phyloP scores from a whole-genome alignment of 2,113 vertebrate species.

The Beaufortia kweichowensis region DNA sequence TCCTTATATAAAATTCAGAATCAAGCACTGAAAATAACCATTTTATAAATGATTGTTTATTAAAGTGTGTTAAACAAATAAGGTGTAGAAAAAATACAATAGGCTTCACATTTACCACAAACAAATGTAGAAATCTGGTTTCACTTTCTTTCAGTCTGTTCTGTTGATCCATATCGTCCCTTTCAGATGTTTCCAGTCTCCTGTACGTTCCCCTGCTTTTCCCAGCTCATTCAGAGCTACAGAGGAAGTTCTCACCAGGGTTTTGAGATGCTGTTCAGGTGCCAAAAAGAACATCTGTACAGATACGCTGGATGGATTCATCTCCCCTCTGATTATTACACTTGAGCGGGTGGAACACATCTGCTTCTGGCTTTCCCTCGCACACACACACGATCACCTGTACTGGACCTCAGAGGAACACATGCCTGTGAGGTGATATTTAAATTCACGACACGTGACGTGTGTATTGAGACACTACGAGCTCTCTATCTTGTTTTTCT shows the following conservation, averaged over 20 bases:
- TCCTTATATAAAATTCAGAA: no score
- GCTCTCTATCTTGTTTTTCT: slow-evolving; percentile 10
- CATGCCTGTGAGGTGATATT: slow-evolving; percentile 9
- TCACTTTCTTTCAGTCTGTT: not conserved
- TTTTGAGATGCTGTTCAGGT: slow-evolving; percentile 71
- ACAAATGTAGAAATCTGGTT: not conserved
- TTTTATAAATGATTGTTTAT: no score
- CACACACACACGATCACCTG: not conserved
- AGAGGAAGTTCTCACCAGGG: slow-evolving; percentile 76
- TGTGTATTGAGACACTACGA: not conserved
- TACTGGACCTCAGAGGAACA: not conserved
- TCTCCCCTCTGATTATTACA: slow-evolving; percentile 36
- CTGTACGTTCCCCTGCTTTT: slow-evolving; percentile 60
- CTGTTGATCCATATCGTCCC: not conserved
- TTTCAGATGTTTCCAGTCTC: slow-evolving; percentile 6
- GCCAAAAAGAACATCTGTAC: slow-evolving; percentile 81
- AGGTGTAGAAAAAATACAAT: no score
- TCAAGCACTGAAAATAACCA: no score
- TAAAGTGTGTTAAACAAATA: no score
- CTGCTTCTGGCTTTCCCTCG: not conserved
- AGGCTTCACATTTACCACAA: not conserved
- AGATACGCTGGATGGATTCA: slow-evolving; percentile 51
- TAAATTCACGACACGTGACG: not conserved
- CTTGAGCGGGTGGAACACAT: slow-evolving; percentile 12
- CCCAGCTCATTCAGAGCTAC: slow-evolving; percentile 70